A percentile compares a stretch with the other conserved stretches of the same genome.
Conservation (phyloP, 2,113 vertebrate species). For the Recurvirostra avosetta region DNA sequence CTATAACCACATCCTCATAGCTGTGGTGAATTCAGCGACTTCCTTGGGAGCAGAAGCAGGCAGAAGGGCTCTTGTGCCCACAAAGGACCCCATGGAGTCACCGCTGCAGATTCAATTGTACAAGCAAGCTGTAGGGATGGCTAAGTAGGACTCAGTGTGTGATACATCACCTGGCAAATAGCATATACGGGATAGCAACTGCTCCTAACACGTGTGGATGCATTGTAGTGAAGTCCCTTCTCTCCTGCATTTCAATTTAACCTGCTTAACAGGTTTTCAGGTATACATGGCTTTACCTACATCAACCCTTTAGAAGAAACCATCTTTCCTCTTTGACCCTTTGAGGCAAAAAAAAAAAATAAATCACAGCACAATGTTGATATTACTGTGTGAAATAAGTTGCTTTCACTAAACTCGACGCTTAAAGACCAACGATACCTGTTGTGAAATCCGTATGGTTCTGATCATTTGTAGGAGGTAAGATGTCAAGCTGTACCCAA, state of each 20-base stretch:
- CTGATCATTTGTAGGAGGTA: background rate
- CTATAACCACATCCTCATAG: background rate
- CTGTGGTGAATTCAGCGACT: background rate
- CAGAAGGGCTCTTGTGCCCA: background rate
- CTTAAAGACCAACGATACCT: background rate
- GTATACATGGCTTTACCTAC: background rate
- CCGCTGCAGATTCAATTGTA: background rate
- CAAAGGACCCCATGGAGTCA: background rate
- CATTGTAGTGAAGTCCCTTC: background rate
- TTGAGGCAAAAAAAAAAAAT: background rate
- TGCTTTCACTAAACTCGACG: background rate
- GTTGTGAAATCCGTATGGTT: background rate
- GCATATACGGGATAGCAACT: background rate
- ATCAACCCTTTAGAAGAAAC: background rate
- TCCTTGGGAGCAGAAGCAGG: background rate
- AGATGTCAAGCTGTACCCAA: background rate
- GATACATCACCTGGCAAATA: background rate
- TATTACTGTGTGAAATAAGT: background rate
- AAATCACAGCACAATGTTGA: background rate
- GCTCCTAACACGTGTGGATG: background rate
- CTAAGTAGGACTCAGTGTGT: background rate
- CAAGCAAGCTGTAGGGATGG: background rate
- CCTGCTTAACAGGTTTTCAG: background rate
- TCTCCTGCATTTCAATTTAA: background rate
- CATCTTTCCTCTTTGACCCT: background rate